Evolutionary conservation across 2,113 vertebrate species (phyloP).

Genomic region (Solea solea): DNA sequence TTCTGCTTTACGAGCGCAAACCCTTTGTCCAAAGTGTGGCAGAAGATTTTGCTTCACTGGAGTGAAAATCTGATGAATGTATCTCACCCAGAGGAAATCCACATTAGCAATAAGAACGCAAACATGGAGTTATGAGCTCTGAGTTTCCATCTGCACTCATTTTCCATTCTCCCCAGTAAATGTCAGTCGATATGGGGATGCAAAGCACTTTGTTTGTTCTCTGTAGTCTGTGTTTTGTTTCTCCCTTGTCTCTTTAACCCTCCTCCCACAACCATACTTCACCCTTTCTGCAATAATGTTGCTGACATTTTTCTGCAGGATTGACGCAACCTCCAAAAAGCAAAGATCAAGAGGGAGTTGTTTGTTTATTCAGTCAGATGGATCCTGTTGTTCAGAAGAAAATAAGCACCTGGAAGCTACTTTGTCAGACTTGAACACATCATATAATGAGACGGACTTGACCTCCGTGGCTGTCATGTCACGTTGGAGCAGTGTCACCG

Average conservation of each 20-base stretch:
- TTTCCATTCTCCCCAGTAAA: slow-evolving; percentile 38
- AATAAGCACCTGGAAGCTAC: too few species aligned
- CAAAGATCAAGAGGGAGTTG: slow-evolving; percentile 46
- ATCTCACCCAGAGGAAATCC: slow-evolving; percentile 18
- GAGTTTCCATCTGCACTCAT: slow-evolving; percentile 14
- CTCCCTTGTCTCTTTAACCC: slow-evolving; percentile 42
- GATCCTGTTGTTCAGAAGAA: neutral
- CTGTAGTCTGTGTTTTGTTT: slow-evolving; percentile 29
- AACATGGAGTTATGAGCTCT: slow-evolving; percentile 31
- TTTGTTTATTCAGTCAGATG: slow-evolving; percentile 28
- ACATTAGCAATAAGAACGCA: slow-evolving; percentile 15
- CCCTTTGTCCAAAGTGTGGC: neutral
- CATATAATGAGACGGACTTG: slow-evolving; percentile 12
- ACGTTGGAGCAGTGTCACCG: slow-evolving; percentile 48
- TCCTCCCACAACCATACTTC: slow-evolving; percentile 29
- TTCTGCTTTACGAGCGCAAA: neutral
- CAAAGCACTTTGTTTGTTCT: slow-evolving; percentile 34
- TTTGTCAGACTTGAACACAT: neutral
- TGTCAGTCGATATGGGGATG: slow-evolving; percentile 48
- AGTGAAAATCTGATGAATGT: slow-evolving; percentile 8
- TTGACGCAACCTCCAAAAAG: slow-evolving; percentile 16
- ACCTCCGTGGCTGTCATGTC: slow-evolving; percentile 20
- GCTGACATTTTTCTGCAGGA: slow-evolving; percentile 59
- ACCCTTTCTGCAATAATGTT: slow-evolving; percentile 29
- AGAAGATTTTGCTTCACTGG: neutral